Percentiles rank a stretch among this genome's conserved stretches.
Evolutionary conservation across 2,113 vertebrate species (phyloP).

Genomic region (Nannobrachium achirus): DNA sequence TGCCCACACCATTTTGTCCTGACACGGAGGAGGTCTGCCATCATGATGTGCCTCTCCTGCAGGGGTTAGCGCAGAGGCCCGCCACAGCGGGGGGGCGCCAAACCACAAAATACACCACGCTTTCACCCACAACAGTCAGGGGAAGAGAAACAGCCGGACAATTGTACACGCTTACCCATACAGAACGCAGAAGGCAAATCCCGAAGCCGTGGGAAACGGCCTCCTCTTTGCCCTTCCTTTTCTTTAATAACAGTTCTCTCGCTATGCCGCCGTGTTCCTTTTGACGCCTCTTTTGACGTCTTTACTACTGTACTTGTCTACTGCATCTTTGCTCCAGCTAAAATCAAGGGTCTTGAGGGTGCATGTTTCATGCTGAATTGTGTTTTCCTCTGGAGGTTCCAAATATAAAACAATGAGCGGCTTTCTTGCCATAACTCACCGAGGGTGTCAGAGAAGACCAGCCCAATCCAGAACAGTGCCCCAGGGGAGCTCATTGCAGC

Average conservation of each 20-base stretch:
- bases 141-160: slow-evolving; percentile 41
- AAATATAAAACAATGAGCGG: slow-evolving; percentile 53
- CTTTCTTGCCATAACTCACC: slow-evolving; percentile 57
- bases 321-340: slow-evolving; percentile 11
- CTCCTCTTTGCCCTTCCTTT: slow-evolving; percentile 30
- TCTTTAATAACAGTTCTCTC: slow-evolving; percentile 18
- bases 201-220: slow-evolving; percentile 54
- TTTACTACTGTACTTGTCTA: slow-evolving; percentile 35
- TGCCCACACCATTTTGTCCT: slow-evolving; percentile 70
- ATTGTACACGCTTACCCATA: slow-evolving; percentile 58
- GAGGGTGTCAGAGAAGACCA: slow-evolving; percentile 62
- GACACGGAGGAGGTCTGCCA: slow-evolving; percentile 57
- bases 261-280: slow-evolving; percentile 28
- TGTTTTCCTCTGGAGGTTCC: slow-evolving; percentile 54
- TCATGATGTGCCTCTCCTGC: slow-evolving; percentile 64
- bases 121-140: slow-evolving; percentile 50
- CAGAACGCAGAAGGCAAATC: slow-evolving; percentile 42
- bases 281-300: slow-evolving; percentile 32
- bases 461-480: slow-evolving; percentile 58
- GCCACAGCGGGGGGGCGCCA: slow-evolving; percentile 67
- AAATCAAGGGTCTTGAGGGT: slow-evolving; percentile 31
- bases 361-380: slow-evolving; percentile 56
- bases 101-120: slow-evolving; percentile 58
- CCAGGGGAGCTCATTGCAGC: slow-evolving; percentile 58
- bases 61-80: slow-evolving; percentile 63